These are phyloP conservation scores for Aspidiotus destructor DNA, from an alignment of 2,888 invertebrate genomes.

Conservation along the genomic window DNA sequence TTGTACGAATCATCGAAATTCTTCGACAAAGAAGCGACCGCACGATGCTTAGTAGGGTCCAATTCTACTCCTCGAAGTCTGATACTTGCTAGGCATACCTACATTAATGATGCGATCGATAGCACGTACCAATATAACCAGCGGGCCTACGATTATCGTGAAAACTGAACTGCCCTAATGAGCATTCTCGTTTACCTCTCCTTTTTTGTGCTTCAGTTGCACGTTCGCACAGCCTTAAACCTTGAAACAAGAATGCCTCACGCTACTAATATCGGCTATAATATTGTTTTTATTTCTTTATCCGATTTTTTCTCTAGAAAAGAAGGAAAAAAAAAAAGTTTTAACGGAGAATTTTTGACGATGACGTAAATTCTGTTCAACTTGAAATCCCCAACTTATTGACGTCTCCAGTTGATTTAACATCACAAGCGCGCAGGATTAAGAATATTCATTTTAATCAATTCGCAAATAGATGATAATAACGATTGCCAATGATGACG, in stretches of 20 bases:
- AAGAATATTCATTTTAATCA: no score
- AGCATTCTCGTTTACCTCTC: conserved; percentile 13
- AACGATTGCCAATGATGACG: no score
- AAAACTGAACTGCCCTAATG: conserved; percentile 5
- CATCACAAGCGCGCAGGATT: no score
- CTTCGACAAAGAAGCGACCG: not conserved
- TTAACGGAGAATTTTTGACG: no score
- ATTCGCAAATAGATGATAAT: no score
- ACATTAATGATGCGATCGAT: conserved; percentile 6
- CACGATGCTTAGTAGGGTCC: not conserved
- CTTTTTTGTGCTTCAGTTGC: conserved; percentile 6
- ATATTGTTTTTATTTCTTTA: no score
- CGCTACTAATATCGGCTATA: not conserved
- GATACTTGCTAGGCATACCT: not conserved
- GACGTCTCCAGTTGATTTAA: no score
- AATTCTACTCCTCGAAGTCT: not conserved
- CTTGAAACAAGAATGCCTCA: not conserved
- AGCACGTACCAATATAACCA: conserved; percentile 11
- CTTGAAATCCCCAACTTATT: no score
- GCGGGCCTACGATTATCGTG: conserved; percentile 11
- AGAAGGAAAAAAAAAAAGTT: no score
- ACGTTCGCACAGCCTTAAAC: not conserved
- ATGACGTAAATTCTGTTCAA: no score
- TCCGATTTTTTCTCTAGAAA: no score
- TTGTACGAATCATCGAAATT: not conserved